phyloP scores from a whole-genome alignment of 1,140 invertebrate genomes.

The Bombus pyrosoma region DNA sequence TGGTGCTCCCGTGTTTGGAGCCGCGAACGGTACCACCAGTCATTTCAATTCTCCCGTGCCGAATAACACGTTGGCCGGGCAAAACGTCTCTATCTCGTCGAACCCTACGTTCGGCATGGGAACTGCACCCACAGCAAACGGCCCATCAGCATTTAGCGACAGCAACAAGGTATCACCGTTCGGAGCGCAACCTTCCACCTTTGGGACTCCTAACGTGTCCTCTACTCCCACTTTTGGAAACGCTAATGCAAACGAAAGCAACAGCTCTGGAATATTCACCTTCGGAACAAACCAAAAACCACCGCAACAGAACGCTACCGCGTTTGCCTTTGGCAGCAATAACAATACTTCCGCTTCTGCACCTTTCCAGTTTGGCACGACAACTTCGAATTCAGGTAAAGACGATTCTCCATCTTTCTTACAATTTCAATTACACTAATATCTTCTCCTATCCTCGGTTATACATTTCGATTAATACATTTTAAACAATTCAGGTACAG shows the following conservation, averaged over 20 bases:
- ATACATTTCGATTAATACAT: background rate
- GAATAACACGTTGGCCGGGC: background rate
- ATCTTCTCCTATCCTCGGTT: no score
- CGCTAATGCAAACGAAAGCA: background rate
- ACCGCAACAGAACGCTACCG: slow-evolving; percentile 29
- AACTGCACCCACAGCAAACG: background rate
- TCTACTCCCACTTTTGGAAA: slow-evolving; percentile 26
- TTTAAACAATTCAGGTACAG: slow-evolving; percentile 41
- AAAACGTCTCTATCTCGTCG: background rate
- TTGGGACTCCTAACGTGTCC: slow-evolving; percentile 32
- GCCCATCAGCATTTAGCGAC: slow-evolving; percentile 30
- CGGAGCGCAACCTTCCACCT: slow-evolving; percentile 41
- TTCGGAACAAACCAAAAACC: slow-evolving; percentile 62
- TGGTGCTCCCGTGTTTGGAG: background rate
- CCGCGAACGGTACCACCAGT: background rate
- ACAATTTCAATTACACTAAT: no score
- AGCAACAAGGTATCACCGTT: background rate
- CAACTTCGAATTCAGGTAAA: slow-evolving; percentile 71
- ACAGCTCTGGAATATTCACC: slow-evolving; percentile 49
- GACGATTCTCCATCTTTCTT: background rate
- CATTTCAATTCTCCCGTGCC: slow-evolving; percentile 13
- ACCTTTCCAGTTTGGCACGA: slow-evolving; percentile 75
- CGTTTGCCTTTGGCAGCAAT: slow-evolving; percentile 62
- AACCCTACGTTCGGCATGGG: slow-evolving; percentile 46
- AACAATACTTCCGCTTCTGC: slow-evolving; percentile 18